Evolutionary conservation across 2,797 vertebrate genomes (phyloP), one percentile per base, ranked within the genome.

Genomic region (Hypotaenidia philippensis): DNA sequence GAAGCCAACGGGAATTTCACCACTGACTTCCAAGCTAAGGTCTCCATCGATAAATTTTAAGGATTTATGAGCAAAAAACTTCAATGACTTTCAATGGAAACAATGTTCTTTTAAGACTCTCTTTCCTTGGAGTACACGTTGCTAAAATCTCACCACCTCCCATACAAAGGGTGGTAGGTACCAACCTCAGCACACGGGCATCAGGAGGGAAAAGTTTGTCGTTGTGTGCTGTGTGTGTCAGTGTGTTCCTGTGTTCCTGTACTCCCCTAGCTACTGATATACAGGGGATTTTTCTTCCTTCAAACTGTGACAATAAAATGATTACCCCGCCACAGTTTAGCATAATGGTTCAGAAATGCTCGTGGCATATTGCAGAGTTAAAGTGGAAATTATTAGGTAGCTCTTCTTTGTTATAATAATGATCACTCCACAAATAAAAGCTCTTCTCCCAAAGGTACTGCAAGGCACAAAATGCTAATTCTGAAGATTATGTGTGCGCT

Each of bases 401-500:
- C 96, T 98, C 97, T 97, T 98, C 98, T 98, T 98, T 98, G 98
- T 98, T 98, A 98, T 98, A 98, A 98, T 98, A 98, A 98, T 98
- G 98, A 98, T 98, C 98, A 98, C 97, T 98, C 98, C 98, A 98
- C 98, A 98, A 98, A 98, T 98, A 98, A 98, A 98, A 98, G 98
- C 98, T 98, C 98, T 98, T 98, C 98, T 99, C 99, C 98, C 98
- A 98, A 98, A 99, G 99, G 99, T 98, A 98, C 97, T 97, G 97
- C 97, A 97, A 97, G 98, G 98, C 97, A 95, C 98, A 98, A 99
- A 99, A 99, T 99, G 99, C 99, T 99, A 99, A 99, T 99, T 99
- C 98, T 97, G 98, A 98, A 99, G 98, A 99, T 99, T 99, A 99
- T 99, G 99, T 98, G 98, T 97, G 97, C 94, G 98, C 99, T 98